These are phyloP conservation scores for Lamellibrachia satsuma DNA, from an alignment of 2,888 invertebrate species.

Conservation along the genomic window DNA sequence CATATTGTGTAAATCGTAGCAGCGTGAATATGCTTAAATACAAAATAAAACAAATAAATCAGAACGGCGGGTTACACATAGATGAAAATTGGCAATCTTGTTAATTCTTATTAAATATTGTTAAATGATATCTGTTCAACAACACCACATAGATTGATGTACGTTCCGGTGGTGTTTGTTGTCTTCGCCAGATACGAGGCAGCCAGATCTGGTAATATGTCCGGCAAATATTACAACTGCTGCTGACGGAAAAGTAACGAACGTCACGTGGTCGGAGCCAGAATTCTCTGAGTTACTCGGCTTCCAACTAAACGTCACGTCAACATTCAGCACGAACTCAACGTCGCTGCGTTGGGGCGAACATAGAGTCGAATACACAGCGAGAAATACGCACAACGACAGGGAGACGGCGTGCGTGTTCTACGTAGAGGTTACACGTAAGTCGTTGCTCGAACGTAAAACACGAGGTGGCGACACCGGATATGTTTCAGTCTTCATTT, in stretches of 20 bases:
- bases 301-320: constrained; percentile 18
- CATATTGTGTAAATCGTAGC: too few species aligned
- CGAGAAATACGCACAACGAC: constrained; percentile 17
- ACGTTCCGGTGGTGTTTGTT: neutral
- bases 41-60: too few species aligned
- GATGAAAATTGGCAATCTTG: too few species aligned
- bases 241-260: neutral
- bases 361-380: constrained; percentile 14
- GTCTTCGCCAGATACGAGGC: neutral
- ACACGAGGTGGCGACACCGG: neutral
- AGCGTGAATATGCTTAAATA: too few species aligned
- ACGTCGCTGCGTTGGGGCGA: neutral
- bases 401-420: neutral
- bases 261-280: neutral
- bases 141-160: too few species aligned
- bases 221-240: neutral
- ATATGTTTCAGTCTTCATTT: neutral
- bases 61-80: too few species aligned
- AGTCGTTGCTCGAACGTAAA: neutral
- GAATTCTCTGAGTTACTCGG: neutral
- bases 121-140: too few species aligned
- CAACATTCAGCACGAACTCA: neutral
- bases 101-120: too few species aligned
- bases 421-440: constrained; percentile 18
- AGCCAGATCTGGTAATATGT: neutral